Conservation (phyloP, 1,140 invertebrate genomes). For the Cotesia typhae region DNA sequence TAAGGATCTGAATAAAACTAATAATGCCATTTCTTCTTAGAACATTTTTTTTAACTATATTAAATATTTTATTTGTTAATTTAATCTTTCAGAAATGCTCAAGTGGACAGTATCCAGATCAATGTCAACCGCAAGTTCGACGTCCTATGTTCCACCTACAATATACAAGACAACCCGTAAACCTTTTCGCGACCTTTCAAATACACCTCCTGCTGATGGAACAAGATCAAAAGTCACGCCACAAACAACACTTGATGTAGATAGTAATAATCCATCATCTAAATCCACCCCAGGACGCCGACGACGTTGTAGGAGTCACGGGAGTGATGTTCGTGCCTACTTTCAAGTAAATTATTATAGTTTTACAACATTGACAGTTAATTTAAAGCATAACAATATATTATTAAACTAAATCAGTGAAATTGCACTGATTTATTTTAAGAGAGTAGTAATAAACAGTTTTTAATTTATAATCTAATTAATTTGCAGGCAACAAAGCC, state of each 20-base stretch:
- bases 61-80: constrained; percentile 21
- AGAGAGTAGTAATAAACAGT: background rate
- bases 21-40: too few species aligned
- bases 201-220: constrained; percentile 57
- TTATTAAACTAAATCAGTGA: background rate
- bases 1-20: too few species aligned
- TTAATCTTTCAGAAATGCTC: constrained; percentile 55
- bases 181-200: constrained; percentile 61
- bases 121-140: constrained; percentile 60
- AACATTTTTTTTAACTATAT: background rate
- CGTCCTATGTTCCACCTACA: constrained; percentile 54
- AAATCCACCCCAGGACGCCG: constrained; percentile 50
- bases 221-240: constrained; percentile 42
- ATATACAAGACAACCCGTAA: constrained; percentile 50
- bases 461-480: background rate
- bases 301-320: constrained; percentile 60
- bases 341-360: constrained; percentile 55
- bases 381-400: too few species aligned
- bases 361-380: background rate
- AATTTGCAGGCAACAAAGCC: constrained; percentile 56
- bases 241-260: constrained; percentile 20
- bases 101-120: constrained; percentile 65
- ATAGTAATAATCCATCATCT: constrained; percentile 34
- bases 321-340: constrained; percentile 60
- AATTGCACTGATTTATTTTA: constrained; percentile 12